Conservation (phyloP, 2,888 invertebrate genomes). For the Syrphus vitripennis region DNA sequence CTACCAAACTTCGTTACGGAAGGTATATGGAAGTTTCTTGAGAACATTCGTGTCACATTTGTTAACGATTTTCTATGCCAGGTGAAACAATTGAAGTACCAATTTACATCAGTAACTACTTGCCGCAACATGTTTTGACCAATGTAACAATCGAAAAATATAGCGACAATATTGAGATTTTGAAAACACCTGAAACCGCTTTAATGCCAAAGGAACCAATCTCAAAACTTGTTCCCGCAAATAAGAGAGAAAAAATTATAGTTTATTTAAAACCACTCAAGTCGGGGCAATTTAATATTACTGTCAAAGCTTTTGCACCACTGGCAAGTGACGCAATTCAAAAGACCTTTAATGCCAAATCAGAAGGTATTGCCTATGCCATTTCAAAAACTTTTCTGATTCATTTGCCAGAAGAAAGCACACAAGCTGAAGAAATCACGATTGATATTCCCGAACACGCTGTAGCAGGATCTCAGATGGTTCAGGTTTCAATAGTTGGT, state of each 20-base stretch:
- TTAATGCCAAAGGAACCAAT: neutral
- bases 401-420: conserved; percentile 84
- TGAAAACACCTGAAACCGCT: neutral
- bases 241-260: conserved; percentile 75
- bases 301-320: conserved; percentile 84
- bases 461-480: conserved; percentile 83
- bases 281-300: conserved; percentile 86
- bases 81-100: conserved; percentile 88
- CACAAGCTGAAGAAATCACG: conserved; percentile 80
- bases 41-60: no score
- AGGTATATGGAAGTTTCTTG: conserved; percentile 78
- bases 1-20: conserved; percentile 89
- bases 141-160: conserved; percentile 86
- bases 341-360: conserved; percentile 84
- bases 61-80: neutral
- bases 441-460: conserved; percentile 81
- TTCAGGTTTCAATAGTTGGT: conserved; percentile 82
- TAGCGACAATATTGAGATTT: conserved; percentile 80
- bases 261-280: conserved; percentile 88
- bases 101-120: conserved; percentile 88
- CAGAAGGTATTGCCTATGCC: conserved; percentile 87
- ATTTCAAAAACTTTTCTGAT: conserved; percentile 86
- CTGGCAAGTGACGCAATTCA: conserved; percentile 83
- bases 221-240: neutral
- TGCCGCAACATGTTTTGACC: conserved; percentile 84